These are phyloP conservation scores for Danio choprae DNA, from an alignment of 2,797 vertebrate genomes.

Conservation along the genomic window DNA sequence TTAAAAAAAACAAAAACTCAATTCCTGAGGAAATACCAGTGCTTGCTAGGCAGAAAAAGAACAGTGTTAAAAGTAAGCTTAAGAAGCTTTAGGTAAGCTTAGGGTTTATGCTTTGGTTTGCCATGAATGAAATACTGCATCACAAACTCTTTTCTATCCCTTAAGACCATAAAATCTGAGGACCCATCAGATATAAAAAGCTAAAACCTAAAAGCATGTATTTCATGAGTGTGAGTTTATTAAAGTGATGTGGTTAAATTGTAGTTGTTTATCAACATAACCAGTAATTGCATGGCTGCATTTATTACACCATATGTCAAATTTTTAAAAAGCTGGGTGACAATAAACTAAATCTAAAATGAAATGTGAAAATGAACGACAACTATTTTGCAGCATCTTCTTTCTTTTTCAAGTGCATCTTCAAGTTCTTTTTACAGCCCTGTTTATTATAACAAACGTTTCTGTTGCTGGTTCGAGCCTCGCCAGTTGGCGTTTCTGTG, in stretches of 20 bases:
- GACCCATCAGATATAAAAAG: background rate
- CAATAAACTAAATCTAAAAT: too few species aligned
- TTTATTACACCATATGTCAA: background rate
- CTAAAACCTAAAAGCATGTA: background rate
- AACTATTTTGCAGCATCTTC: too few species aligned
- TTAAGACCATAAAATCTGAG: background rate
- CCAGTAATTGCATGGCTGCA: background rate
- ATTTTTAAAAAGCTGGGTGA: background rate
- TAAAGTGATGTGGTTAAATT: background rate
- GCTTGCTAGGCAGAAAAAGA: background rate
- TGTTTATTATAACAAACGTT: too few species aligned
- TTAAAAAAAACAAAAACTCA: background rate
- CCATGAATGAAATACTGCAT: background rate
- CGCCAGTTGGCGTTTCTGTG: too few species aligned
- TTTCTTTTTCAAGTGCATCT: too few species aligned
- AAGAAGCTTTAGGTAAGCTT: background rate
- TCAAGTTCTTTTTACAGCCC: too few species aligned
- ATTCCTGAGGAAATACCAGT: background rate
- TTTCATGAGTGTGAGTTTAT: too few species aligned
- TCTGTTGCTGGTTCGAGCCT: too few species aligned
- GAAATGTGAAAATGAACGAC: too few species aligned
- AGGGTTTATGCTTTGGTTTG: background rate
- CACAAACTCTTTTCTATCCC: background rate
- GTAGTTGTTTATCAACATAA: background rate
- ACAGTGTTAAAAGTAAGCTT: background rate